Percentiles rank a stretch among this genome's conserved stretches.
Evolutionary conservation across 2,888 invertebrate genomes (phyloP).

Genomic region (Pachliopta kotzebuea): DNA sequence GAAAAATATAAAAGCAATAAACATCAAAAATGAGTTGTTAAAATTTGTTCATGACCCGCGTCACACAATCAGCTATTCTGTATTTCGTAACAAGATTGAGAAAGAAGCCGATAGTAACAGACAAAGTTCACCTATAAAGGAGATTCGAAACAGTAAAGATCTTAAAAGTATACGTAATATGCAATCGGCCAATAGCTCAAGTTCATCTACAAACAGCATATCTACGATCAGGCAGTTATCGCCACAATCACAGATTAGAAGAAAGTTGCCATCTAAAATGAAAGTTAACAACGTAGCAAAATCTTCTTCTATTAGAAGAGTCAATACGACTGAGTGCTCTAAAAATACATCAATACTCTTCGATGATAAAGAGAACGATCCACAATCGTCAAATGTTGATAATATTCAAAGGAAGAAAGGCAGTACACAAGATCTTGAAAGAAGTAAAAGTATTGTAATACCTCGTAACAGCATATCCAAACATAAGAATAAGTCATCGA

Average conservation of each 20-base stretch:
- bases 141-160: constrained; percentile 40
- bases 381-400: constrained; percentile 44
- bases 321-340: constrained; percentile 32
- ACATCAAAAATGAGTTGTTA: constrained; percentile 47
- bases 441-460: constrained; percentile 48
- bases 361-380: constrained; percentile 60
- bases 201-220: constrained; percentile 62
- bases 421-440: constrained; percentile 41
- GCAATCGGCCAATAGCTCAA: constrained; percentile 56
- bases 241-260: constrained; percentile 38
- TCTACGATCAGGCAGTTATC: constrained; percentile 55
- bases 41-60: constrained; percentile 42
- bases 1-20: constrained; percentile 37
- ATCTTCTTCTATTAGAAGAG: constrained; percentile 42
- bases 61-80: constrained; percentile 45
- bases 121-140: constrained; percentile 23
- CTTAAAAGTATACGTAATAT: constrained; percentile 32
- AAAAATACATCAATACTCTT: constrained; percentile 22
- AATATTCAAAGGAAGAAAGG: constrained; percentile 26
- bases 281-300: constrained; percentile 48
- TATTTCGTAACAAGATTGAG: constrained; percentile 51
- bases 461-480: constrained; percentile 46
- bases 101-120: constrained; percentile 34
- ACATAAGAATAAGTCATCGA: constrained; percentile 45
- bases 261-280: constrained; percentile 44